Conservation (phyloP, 1,140 invertebrate species). For the Zaprionus africanus region DNA sequence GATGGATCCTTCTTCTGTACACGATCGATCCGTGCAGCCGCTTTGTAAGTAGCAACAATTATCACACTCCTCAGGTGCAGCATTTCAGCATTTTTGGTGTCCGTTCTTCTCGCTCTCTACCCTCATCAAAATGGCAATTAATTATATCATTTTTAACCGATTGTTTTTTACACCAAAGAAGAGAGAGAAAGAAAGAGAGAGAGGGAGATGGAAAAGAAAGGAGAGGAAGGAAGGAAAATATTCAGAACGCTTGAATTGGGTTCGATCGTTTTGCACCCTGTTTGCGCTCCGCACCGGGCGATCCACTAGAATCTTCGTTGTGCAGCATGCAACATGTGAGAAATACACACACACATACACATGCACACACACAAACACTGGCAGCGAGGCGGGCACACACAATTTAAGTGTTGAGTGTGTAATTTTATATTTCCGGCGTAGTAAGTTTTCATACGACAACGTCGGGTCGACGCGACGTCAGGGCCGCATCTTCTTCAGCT, state of each 20-base stretch:
- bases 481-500: conserved; percentile 62
- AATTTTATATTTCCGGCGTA: conserved; percentile 83
- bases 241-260: conserved; percentile 50
- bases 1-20: not conserved
- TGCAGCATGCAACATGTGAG: conserved; percentile 73
- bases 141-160: conserved; percentile 56
- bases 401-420: conserved; percentile 82
- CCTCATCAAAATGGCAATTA: conserved; percentile 74
- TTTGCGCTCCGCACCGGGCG: conserved; percentile 43
- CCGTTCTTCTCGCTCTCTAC: conserved; percentile 43
- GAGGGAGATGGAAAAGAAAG: conserved; percentile 7
- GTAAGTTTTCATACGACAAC: conserved; percentile 80
- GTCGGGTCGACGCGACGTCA: conserved; percentile 36
- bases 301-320: conserved; percentile 63
- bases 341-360: conserved; percentile 24
- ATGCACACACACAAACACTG: conserved; percentile 24
- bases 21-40: not conserved
- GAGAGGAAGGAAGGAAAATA: conserved; percentile 8
- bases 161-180: conserved; percentile 35
- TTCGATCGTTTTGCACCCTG: conserved; percentile 73
- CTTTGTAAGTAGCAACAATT: conserved; percentile 8
- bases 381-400: conserved; percentile 39
- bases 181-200: not conserved
- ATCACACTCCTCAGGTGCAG: conserved; percentile 68
- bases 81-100: conserved; percentile 65